A percentile compares a stretch with the other conserved stretches of the same genome.
These are phyloP conservation scores for Papilio aristodemus DNA, from an alignment of 1,140 invertebrate species.

Conservation along the genomic window DNA sequence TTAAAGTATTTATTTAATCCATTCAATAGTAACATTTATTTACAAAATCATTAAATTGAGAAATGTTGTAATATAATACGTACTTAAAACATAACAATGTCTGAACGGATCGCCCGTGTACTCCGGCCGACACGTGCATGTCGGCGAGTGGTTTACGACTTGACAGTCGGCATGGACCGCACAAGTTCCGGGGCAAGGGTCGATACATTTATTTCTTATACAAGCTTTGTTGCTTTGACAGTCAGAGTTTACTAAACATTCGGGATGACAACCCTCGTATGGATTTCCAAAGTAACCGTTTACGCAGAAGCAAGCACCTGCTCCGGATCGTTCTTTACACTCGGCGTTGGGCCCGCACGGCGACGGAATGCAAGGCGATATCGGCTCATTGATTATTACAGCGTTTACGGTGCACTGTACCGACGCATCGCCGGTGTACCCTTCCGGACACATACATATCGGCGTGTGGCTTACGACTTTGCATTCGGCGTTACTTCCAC, in stretches of 20 bases:
- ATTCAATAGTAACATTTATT: neutral
- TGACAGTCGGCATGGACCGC: constrained; percentile 87
- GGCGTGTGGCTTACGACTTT: constrained; percentile 85
- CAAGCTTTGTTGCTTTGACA: constrained; percentile 86
- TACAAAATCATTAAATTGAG: neutral
- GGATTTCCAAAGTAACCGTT: constrained; percentile 81
- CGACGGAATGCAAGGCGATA: constrained; percentile 80
- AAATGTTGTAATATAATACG: constrained; percentile 38
- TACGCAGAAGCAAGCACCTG: constrained; percentile 81
- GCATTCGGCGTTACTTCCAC: constrained; percentile 85
- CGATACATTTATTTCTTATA: constrained; percentile 85
- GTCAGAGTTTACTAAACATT: constrained; percentile 80
- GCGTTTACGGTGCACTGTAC: constrained; percentile 72
- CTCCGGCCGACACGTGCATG: constrained; percentile 86
- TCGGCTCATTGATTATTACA: constrained; percentile 47
- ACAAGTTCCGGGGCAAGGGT: constrained; percentile 88
- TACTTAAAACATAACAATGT: constrained; percentile 76
- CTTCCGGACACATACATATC: constrained; percentile 83
- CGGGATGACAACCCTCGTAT: constrained; percentile 79
- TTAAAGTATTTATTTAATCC: constrained; percentile 34
- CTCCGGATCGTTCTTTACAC: constrained; percentile 81
- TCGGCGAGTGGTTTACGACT: constrained; percentile 88
- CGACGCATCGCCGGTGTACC: constrained; percentile 83
- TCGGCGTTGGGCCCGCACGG: constrained; percentile 83
- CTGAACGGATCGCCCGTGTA: constrained; percentile 87